Conservation (phyloP, 2,113 vertebrate species). For the Silurus asotus region DNA sequence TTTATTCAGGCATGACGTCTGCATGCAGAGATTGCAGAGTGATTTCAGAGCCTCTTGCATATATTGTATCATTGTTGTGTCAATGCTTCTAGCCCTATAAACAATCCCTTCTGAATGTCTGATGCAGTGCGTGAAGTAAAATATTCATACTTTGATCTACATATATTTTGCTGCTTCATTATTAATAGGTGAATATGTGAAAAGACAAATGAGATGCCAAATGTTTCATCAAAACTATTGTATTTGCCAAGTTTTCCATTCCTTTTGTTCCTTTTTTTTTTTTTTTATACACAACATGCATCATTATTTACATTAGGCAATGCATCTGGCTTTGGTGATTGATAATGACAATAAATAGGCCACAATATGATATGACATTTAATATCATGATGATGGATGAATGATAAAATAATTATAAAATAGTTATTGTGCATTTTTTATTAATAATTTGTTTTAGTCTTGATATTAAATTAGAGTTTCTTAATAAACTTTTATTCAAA, state of each 20-base stretch:
- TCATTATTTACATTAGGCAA: neutral
- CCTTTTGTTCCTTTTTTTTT: neutral
- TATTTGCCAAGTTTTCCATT: neutral
- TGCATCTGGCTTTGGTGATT: neutral
- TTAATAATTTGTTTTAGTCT: too few species aligned
- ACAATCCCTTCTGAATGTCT: slow-evolving; percentile 34
- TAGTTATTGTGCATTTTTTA: too few species aligned
- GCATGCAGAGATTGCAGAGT: slow-evolving; percentile 20
- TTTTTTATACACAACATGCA: neutral
- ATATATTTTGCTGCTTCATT: neutral
- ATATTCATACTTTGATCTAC: slow-evolving; percentile 8
- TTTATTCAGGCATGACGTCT: slow-evolving; percentile 41
- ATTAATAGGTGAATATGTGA: neutral
- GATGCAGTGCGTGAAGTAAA: neutral
- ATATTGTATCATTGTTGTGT: slow-evolving; percentile 21
- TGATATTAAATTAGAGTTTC: too few species aligned
- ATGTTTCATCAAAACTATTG: neutral
- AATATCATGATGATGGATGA: too few species aligned
- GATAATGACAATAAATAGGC: too few species aligned
- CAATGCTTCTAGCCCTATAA: slow-evolving; percentile 18
- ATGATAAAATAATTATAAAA: too few species aligned
- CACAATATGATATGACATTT: too few species aligned
- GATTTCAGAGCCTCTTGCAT: slow-evolving; percentile 38
- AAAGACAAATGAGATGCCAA: neutral
- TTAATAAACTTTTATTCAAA: too few species aligned